Evolutionary conservation across 2,888 invertebrate species (phyloP).

Genomic region (Imbricaverruca yamaguchii): DNA sequence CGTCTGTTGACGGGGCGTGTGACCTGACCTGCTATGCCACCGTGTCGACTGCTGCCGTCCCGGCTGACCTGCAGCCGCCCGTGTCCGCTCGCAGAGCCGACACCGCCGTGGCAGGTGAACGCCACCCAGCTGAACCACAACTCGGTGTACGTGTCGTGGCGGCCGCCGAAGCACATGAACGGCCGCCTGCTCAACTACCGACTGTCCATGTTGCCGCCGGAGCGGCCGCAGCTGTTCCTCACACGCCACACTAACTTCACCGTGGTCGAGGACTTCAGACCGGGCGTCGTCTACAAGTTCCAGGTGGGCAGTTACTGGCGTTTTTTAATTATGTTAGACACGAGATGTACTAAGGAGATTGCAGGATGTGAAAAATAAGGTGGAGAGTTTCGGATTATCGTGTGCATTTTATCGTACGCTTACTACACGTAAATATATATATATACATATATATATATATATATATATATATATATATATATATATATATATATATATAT

Average conservation of each 20-base stretch:
- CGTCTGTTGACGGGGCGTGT: not conserved
- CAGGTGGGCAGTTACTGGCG: constrained; percentile 48
- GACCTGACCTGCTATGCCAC: constrained; percentile 2
- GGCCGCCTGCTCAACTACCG: constrained; percentile 57
- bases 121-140: constrained; percentile 56
- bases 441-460: no score
- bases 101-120: constrained; percentile 57
- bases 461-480: no score
- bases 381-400: no score
- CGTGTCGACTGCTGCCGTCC: no score
- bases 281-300: constrained; percentile 58
- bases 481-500: no score
- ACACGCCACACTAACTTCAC: constrained; percentile 44
- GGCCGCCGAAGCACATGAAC: constrained; percentile 54
- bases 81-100: constrained; percentile 49
- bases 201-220: constrained; percentile 42
- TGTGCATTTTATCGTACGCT: no score
- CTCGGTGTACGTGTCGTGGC: constrained; percentile 59
- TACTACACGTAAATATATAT: no score
- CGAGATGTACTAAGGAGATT: no score
- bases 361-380: no score
- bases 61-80: no score
- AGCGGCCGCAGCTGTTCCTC: constrained; percentile 56
- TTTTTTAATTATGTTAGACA: no score
- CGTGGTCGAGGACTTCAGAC: constrained; percentile 48